A percentile compares a stretch with the other conserved stretches of the same genome.
Evolutionary conservation across 2,888 invertebrate species (phyloP).

Genomic region (Pogonocherus hispidulus): DNA sequence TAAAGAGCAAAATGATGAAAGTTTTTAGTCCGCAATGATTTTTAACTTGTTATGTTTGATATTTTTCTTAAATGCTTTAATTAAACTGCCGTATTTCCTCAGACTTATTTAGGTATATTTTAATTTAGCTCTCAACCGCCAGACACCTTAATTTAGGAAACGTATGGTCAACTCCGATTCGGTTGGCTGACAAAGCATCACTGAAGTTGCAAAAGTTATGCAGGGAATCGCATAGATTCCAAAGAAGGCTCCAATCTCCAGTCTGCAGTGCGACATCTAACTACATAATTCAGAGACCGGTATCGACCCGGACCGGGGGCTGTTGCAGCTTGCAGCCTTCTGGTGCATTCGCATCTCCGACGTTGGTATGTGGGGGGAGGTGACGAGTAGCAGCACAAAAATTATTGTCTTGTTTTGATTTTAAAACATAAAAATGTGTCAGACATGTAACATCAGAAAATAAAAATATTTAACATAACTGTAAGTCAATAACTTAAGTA

Average conservation of each 20-base stretch:
- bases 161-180: not conserved
- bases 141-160: not conserved
- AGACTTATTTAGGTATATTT: not conserved
- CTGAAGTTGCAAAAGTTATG: conserved; percentile 14
- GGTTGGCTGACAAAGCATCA: not conserved
- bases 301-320: conserved; percentile 42
- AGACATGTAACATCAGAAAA: no score
- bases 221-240: conserved; percentile 8
- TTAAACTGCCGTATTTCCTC: not conserved
- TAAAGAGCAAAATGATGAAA: no score
- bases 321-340: conserved; percentile 24
- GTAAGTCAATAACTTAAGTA: no score
- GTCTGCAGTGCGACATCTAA: conserved; percentile 46
- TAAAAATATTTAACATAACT: no score
- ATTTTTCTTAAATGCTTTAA: no score
- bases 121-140: not conserved
- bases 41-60: no score
- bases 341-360: conserved; percentile 12
- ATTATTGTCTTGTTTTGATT: no score
- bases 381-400: no score
- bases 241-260: conserved; percentile 9
- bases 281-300: conserved; percentile 47
- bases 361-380: no score
- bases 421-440: no score
- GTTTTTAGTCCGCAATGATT: no score